A percentile compares a stretch with the other conserved stretches of the same genome.
Evolutionary conservation across 2,797 vertebrate genomes (phyloP).

Genomic region (Coendou prehensilis): DNA sequence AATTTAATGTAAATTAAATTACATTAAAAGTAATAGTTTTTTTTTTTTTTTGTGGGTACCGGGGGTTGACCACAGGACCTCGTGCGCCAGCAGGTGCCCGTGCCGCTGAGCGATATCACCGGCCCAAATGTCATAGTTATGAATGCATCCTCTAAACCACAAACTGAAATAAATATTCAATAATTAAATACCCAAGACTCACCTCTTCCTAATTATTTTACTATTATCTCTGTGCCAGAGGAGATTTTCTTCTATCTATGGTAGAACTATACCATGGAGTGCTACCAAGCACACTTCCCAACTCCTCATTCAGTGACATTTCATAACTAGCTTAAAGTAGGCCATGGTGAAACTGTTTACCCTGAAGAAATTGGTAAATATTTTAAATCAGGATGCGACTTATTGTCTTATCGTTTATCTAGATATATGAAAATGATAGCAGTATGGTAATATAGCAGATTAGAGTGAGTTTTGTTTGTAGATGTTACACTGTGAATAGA

Average conservation of each 20-base stretch:
- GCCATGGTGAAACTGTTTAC: neutral
- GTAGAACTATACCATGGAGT: neutral
- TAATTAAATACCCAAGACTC: neutral
- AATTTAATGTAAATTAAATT: neutral
- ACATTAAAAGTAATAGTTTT: neutral
- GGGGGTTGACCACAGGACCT: no score
- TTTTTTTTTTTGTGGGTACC: no score
- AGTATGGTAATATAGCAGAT: neutral
- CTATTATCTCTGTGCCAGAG: neutral
- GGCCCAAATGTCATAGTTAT: neutral
- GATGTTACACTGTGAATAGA: neutral
- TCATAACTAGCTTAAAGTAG: neutral
- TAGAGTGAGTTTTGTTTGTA: neutral
- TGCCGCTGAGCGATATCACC: no score
- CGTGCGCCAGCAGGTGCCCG: no score
- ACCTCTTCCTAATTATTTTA: constrained; percentile 1
- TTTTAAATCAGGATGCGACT: neutral
- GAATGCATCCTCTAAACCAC: neutral
- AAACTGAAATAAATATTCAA: constrained; percentile 34
- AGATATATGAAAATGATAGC: constrained; percentile 20
- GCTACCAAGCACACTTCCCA: neutral
- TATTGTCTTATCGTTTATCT: constrained; percentile 20
- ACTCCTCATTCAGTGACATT: neutral
- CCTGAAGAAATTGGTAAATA: neutral
- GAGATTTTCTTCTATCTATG: constrained; percentile 52